A percentile compares a stretch with the other conserved stretches of the same genome.
Evolutionary conservation across 1,140 invertebrate species (phyloP).

Genomic region (Aphaenogaster floridana): DNA sequence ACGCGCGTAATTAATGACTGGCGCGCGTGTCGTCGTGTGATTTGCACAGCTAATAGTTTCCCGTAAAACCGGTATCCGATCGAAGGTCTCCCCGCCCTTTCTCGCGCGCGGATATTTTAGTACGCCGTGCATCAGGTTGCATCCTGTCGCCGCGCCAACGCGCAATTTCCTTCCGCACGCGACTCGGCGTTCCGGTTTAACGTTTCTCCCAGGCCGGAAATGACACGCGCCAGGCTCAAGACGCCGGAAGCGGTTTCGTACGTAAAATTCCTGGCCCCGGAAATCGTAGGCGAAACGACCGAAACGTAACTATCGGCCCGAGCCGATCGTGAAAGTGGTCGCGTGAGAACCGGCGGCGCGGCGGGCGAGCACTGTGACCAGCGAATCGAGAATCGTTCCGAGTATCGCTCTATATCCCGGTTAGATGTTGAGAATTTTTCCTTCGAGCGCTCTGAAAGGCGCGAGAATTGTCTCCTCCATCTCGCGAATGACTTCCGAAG

Average conservation of each 20-base stretch:
- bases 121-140: slow-evolving; percentile 47
- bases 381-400: neutral
- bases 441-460: slow-evolving; percentile 25
- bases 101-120: slow-evolving; percentile 50
- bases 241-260: slow-evolving; percentile 61
- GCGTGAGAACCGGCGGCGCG: slow-evolving; percentile 9
- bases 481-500: slow-evolving; percentile 55
- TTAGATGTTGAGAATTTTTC: slow-evolving; percentile 24
- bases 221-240: slow-evolving; percentile 43
- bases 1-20: slow-evolving; percentile 44
- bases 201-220: slow-evolving; percentile 57
- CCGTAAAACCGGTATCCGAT: slow-evolving; percentile 47
- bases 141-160: slow-evolving; percentile 37
- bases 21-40: slow-evolving; percentile 44
- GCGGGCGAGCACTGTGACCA: neutral
- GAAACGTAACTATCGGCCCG: slow-evolving; percentile 48
- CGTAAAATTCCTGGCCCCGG: slow-evolving; percentile 67
- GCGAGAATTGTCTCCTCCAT: slow-evolving; percentile 25
- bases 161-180: slow-evolving; percentile 44
- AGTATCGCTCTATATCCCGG: neutral
- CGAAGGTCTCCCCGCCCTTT: slow-evolving; percentile 45
- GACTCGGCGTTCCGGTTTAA: slow-evolving; percentile 65
- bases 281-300: slow-evolving; percentile 57
- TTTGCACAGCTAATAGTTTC: slow-evolving; percentile 62
- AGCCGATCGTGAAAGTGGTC: slow-evolving; percentile 43